phyloP scores from a whole-genome alignment of 2,797 vertebrate species.

The Enteromius unitaeniatus region DNA sequence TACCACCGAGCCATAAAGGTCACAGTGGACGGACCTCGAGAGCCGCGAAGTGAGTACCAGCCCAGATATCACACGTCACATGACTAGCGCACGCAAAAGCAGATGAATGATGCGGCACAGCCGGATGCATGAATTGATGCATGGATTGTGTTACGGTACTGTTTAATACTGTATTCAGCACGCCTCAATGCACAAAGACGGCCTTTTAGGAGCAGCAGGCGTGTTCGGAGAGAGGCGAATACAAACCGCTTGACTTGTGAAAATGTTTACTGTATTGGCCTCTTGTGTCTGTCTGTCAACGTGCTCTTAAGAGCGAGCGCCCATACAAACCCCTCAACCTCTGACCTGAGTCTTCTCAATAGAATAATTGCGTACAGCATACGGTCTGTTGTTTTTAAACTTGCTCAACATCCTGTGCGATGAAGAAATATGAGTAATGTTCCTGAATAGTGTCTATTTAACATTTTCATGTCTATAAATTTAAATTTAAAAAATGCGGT shows the following conservation, averaged over 20 bases:
- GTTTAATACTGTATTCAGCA: constrained; percentile 62
- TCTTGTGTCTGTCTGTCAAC: constrained; percentile 58
- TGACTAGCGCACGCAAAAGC: constrained; percentile 58
- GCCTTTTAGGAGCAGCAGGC: constrained; percentile 59
- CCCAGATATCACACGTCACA: constrained; percentile 54
- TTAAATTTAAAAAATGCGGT: neutral
- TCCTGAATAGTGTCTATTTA: neutral
- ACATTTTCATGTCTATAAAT: neutral
- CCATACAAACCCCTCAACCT: constrained; percentile 25
- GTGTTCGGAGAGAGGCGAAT: constrained; percentile 58
- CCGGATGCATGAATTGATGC: constrained; percentile 60
- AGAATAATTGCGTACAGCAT: neutral
- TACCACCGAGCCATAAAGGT: constrained; percentile 92
- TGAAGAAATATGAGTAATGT: neutral
- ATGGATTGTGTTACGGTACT: constrained; percentile 63
- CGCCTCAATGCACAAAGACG: constrained; percentile 61
- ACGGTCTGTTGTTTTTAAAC: neutral
- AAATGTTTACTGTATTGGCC: constrained; percentile 64
- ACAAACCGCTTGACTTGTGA: constrained; percentile 61
- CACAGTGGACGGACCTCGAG: constrained; percentile 83
- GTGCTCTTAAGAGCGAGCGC: constrained; percentile 24
- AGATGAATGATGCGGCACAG: constrained; percentile 49
- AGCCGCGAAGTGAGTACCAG: constrained; percentile 63
- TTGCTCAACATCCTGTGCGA: neutral
- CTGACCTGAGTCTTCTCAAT: constrained; percentile 33